Conservation (phyloP, 2,888 invertebrate genomes). For the Hydraecia micacea region DNA sequence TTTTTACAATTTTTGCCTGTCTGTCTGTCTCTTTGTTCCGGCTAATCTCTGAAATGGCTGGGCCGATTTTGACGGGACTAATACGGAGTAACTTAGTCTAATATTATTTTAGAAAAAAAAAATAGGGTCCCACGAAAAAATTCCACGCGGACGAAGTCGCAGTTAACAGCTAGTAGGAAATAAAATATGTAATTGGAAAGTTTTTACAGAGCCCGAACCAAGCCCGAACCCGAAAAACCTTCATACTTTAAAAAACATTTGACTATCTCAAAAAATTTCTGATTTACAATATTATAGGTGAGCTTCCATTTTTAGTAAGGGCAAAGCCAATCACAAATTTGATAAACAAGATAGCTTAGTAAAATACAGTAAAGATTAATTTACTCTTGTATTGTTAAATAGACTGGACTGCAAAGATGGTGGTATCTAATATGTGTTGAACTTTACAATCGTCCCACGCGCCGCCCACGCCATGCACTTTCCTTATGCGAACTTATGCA, state of each 20-base stretch:
- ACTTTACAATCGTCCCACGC: constrained; percentile 65
- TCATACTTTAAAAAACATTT: background rate
- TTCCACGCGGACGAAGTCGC: too few relatives aligned
- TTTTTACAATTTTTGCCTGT: too few relatives aligned
- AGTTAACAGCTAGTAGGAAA: too few relatives aligned
- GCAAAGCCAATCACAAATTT: background rate
- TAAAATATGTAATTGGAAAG: background rate
- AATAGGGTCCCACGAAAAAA: too few relatives aligned
- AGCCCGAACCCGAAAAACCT: background rate
- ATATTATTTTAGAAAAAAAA: too few relatives aligned
- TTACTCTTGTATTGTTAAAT: constrained; percentile 9
- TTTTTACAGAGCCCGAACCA: background rate
- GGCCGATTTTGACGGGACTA: too few relatives aligned
- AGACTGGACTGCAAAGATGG: constrained; percentile 54
- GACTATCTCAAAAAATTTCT: background rate
- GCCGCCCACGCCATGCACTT: constrained; percentile 64
- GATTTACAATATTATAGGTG: background rate
- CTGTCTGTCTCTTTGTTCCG: too few relatives aligned
- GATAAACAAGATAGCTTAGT: background rate
- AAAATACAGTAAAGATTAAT: constrained; percentile 3
- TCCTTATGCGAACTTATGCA: constrained; percentile 51
- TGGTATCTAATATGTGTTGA: constrained; percentile 48
- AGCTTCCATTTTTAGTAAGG: background rate
- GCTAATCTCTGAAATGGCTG: too few relatives aligned
- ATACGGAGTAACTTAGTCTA: too few relatives aligned